Conservation (phyloP, 2,797 vertebrate species). For the Takifugu ocellatus region DNA sequence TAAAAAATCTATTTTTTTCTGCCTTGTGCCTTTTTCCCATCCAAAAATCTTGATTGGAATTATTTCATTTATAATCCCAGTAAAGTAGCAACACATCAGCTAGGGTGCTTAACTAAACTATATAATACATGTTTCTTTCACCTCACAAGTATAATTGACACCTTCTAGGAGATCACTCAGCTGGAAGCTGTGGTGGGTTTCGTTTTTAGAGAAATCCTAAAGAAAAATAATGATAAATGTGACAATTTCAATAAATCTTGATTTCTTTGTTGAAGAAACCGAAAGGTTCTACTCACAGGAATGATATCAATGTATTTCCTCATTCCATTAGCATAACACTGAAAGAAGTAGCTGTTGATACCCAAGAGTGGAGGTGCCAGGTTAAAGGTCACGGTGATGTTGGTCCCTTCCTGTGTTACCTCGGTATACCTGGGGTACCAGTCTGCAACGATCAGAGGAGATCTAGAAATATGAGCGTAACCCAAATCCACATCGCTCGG, state of each 20-base stretch:
- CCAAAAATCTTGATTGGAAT: no score
- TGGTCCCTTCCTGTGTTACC: constrained; percentile 59
- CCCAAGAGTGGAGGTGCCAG: constrained; percentile 72
- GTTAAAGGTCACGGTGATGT: constrained; percentile 76
- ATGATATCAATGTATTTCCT: constrained; percentile 59
- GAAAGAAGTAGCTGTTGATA: constrained; percentile 72
- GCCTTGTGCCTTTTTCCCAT: no score
- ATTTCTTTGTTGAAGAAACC: rapidly evolving
- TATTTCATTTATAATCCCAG: no score
- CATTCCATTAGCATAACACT: constrained; percentile 59
- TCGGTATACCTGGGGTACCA: constrained; percentile 74
- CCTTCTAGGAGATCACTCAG: constrained; percentile 62
- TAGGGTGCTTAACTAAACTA: no score
- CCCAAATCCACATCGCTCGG: no score
- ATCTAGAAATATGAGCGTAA: background rate
- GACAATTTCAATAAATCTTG: background rate
- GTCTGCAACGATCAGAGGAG: constrained; percentile 54
- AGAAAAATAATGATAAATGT: background rate
- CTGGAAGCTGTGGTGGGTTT: constrained; percentile 68
- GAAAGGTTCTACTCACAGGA: constrained; percentile 56
- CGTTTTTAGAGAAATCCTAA: constrained; percentile 62
- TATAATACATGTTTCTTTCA: constrained; percentile 34
- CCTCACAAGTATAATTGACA: constrained; percentile 77
- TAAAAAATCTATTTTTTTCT: no score
- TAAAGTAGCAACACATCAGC: no score